Evolutionary conservation across 2,113 vertebrate genomes (phyloP).

Genomic region (Tragulus kanchil): DNA sequence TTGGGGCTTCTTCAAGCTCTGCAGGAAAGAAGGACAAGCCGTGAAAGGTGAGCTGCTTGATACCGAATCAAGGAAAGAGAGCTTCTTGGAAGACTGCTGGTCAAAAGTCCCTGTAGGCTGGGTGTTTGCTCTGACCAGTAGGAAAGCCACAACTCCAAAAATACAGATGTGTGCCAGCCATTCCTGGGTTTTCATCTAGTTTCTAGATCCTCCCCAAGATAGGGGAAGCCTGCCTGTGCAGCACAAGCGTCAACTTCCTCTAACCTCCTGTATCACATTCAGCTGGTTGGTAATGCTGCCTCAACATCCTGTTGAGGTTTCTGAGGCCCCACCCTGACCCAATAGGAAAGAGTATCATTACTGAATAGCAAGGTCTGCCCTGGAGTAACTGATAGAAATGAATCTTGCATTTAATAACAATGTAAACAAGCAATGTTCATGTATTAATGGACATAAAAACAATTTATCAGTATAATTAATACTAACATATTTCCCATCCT

Average conservation of each 20-base stretch:
- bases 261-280: background rate
- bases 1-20: constrained; percentile 10
- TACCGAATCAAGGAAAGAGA: background rate
- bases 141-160: background rate
- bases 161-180: background rate
- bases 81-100: background rate
- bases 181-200: background rate
- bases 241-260: no score
- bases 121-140: background rate
- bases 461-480: constrained; percentile 28
- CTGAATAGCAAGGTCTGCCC: background rate
- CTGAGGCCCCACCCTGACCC: background rate
- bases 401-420: background rate
- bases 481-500: background rate
- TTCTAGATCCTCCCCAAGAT: background rate
- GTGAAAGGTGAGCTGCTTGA: background rate
- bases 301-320: background rate
- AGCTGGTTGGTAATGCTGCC: background rate
- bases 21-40: background rate
- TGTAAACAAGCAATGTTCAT: background rate
- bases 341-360: background rate
- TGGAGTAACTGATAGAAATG: background rate
- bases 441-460: background rate
- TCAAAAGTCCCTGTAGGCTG: background rate
- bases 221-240: background rate